Percentiles rank a stretch among this genome's conserved stretches.
Evolutionary conservation across 2,113 vertebrate genomes (phyloP).

Genomic region (Syngnathus floridae): DNA sequence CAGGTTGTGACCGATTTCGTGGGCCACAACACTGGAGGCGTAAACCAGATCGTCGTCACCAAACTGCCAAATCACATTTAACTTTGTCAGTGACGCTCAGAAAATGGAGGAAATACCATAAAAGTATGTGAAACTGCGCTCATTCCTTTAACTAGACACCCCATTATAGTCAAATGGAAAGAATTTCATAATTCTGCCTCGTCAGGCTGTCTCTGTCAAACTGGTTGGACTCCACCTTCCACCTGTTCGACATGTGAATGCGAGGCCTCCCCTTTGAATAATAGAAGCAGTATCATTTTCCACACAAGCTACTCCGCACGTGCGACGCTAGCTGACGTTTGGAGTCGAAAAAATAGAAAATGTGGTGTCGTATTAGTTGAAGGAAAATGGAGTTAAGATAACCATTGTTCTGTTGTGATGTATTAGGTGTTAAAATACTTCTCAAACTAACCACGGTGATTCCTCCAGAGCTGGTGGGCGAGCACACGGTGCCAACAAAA

Average conservation of each 20-base stretch:
- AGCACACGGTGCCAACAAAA: slow-evolving; percentile 79
- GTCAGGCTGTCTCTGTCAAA: slow-evolving; percentile 4
- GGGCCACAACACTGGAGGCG: slow-evolving; percentile 76
- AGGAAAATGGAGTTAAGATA: background rate
- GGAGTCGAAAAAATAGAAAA: background rate
- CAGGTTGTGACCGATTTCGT: slow-evolving; percentile 85
- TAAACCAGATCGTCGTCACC: slow-evolving; percentile 15
- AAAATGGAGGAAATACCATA: background rate
- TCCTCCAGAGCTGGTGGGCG: slow-evolving; percentile 63
- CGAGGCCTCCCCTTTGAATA: slow-evolving; percentile 38
- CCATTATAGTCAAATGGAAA: background rate
- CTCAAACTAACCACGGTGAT: slow-evolving; percentile 75
- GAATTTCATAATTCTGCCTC: slow-evolving; percentile 14
- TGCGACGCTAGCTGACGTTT: background rate
- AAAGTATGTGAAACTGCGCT: background rate
- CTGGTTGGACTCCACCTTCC: slow-evolving; percentile 5
- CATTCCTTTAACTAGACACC: background rate
- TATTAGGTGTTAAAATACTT: background rate
- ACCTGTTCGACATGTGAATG: slow-evolving; percentile 1
- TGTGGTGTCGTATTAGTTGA: no score
- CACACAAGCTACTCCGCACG: slow-evolving; percentile 2
- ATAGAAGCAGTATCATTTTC: slow-evolving; percentile 48
- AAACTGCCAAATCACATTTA: slow-evolving; percentile 56
- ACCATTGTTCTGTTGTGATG: background rate
- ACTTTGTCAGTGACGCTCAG: background rate